phyloP scores from a whole-genome alignment of 2,888 invertebrate species.

The Lycophotia porphyrea region DNA sequence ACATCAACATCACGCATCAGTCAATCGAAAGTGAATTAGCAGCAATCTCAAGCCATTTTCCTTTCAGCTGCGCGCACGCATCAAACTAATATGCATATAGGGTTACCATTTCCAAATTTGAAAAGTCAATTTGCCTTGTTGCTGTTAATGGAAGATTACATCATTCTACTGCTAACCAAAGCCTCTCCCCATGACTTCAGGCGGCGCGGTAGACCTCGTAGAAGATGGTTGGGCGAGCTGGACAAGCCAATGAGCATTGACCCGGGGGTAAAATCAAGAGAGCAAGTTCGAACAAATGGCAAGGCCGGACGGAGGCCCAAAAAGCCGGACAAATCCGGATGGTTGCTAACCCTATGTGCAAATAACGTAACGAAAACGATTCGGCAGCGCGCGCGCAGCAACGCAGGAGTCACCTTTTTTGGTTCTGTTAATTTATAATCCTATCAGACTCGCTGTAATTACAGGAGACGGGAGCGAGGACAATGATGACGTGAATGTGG shows the following conservation, averaged over 20 bases:
- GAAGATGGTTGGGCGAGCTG: not conserved
- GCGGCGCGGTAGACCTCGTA: too few species aligned
- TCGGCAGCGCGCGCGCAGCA: slow-evolving; percentile 71
- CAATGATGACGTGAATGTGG: slow-evolving; percentile 26
- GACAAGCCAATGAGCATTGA: not conserved
- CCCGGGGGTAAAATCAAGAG: too few species aligned
- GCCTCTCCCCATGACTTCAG: not conserved
- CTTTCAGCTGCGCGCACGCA: slow-evolving; percentile 66
- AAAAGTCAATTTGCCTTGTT: not conserved
- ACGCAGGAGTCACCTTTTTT: slow-evolving; percentile 69
- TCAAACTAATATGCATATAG: slow-evolving; percentile 78
- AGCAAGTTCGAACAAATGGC: too few species aligned
- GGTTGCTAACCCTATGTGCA: slow-evolving; percentile 68
- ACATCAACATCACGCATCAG: slow-evolving; percentile 62
- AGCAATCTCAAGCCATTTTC: slow-evolving; percentile 67
- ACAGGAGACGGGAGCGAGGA: slow-evolving; percentile 36
- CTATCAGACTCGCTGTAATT: slow-evolving; percentile 56
- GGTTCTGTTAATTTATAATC: slow-evolving; percentile 76
- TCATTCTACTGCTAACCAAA: not conserved
- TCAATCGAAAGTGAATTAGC: slow-evolving; percentile 71
- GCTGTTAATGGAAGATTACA: not conserved
- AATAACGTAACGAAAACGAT: slow-evolving; percentile 77
- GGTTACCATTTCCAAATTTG: not conserved
- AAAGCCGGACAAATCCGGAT: not conserved
- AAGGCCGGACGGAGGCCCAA: not conserved